Evolutionary conservation across 1,140 invertebrate species (phyloP).

Genomic region (Ectropis grisescens): DNA sequence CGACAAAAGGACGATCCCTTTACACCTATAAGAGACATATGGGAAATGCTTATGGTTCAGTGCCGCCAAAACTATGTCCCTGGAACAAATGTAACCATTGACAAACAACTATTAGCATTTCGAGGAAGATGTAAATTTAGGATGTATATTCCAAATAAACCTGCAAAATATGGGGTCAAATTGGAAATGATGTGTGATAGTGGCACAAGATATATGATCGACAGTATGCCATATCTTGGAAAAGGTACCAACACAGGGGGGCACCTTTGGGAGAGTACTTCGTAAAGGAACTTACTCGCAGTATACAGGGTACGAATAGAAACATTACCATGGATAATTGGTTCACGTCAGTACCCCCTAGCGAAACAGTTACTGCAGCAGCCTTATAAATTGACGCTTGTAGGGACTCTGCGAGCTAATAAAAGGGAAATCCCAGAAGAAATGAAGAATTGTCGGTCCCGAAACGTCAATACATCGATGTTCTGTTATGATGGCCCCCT

Average conservation of each 20-base stretch:
- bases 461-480: slow-evolving; percentile 16
- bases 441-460: slow-evolving; percentile 14
- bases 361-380: slow-evolving; percentile 16
- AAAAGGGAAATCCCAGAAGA: too few relatives aligned
- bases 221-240: slow-evolving; percentile 32
- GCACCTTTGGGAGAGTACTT: slow-evolving; percentile 24
- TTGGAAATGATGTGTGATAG: slow-evolving; percentile 30
- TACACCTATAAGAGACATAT: slow-evolving; percentile 7
- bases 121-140: slow-evolving; percentile 9
- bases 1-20: too few relatives aligned
- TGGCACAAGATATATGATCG: slow-evolving; percentile 34
- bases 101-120: slow-evolving; percentile 10
- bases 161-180: slow-evolving; percentile 38
- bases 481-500: slow-evolving; percentile 22
- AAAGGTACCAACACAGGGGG: slow-evolving; percentile 22
- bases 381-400: slow-evolving; percentile 28
- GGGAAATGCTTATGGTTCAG: slow-evolving; percentile 4
- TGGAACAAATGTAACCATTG: slow-evolving; percentile 8
- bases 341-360: slow-evolving; percentile 41
- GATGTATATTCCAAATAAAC: slow-evolving; percentile 39
- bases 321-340: slow-evolving; percentile 56
- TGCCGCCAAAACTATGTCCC: slow-evolving; percentile 5
- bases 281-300: slow-evolving; percentile 13
- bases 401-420: slow-evolving; percentile 34
- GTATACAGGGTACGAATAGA: slow-evolving; percentile 28